A percentile compares a stretch with the other conserved stretches of the same genome.
These are phyloP conservation scores for Stomatorhinus walkeri DNA, from an alignment of 2,797 vertebrate genomes.

Conservation along the genomic window DNA sequence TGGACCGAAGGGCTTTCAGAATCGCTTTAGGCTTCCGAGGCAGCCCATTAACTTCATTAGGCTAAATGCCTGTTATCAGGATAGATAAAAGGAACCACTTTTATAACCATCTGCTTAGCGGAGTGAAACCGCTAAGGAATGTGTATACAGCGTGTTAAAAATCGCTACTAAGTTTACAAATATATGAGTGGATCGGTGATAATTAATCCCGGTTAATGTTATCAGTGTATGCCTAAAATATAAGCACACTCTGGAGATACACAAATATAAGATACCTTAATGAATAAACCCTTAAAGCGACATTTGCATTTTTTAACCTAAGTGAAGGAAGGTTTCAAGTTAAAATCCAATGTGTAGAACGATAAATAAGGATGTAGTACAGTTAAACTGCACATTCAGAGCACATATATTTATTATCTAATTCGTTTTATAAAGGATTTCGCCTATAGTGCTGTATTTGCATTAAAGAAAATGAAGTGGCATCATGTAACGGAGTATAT, in stretches of 20 bases:
- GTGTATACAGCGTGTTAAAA: background rate
- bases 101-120: background rate
- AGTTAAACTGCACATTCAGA: background rate
- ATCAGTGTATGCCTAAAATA: background rate
- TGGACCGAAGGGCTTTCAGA: background rate
- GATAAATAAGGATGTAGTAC: background rate
- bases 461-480: background rate
- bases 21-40: background rate
- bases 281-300: background rate
- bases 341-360: background rate
- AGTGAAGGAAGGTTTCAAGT: background rate
- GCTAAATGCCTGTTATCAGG: background rate
- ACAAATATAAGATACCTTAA: background rate
- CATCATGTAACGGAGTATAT: background rate
- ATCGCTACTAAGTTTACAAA: background rate
- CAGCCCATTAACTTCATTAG: background rate
- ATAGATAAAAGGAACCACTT: background rate
- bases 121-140: background rate
- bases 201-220: background rate
- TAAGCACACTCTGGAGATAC: background rate
- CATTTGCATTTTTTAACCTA: background rate
- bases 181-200: background rate
- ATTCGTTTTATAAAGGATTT: background rate
- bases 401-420: background rate
- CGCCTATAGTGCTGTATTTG: background rate